Base-by-base conservation (phyloP, 1,140 invertebrate genomes). In the Drosophila chauvacae region DNA sequence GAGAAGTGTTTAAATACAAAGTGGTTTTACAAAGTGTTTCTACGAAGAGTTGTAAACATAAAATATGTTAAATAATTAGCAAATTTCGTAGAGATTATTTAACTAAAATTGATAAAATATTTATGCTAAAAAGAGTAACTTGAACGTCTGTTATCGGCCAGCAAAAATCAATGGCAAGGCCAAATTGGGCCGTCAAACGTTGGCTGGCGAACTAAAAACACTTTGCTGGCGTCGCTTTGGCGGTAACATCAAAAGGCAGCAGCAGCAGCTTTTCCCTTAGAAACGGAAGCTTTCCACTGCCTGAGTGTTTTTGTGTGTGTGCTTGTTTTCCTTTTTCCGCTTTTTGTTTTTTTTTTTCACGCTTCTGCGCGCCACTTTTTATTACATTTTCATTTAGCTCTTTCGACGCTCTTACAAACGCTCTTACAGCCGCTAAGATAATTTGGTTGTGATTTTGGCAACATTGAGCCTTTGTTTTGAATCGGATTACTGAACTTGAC, bases 311-410 rank as follows among this genome's bases (percentile, higher is more conserved):
- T 37, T 28, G 55, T 37, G 45, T 62, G 30, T 35, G 51, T 58
- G 57, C 23, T 14, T 53, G 50, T 53, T 65, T 75, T 60, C 56
- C 55, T 56, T 55, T 57, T 53, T 55, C 59, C 50, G 64, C 44
- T 59, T 69, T 50, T 71, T 48, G 45, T 55, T 50, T 63, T 72
- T 76, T 68, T 80, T 68, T 80, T 88, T 77, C 50, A 75, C 73
- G 84, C 84, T 87, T 84, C 84, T 87, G 84, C 84, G 84, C 84
- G 65, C 72, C 66, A 51, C 51, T 73, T 65, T 83, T 75, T 66
- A 60, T 53, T 58, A 63, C 39, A 66, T 55, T 58, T 48, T 56
- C 30, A 39, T 39, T 59, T 48, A 20, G 62, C 16, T 80, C 59
- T 64, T 57, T 85, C 48, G 53, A 39, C 4, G 33, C 62, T 72